Evolutionary conservation across 2,797 vertebrate genomes (phyloP), one percentile per base, ranked within the genome.

Genomic region (Dipus sagitta): DNA sequence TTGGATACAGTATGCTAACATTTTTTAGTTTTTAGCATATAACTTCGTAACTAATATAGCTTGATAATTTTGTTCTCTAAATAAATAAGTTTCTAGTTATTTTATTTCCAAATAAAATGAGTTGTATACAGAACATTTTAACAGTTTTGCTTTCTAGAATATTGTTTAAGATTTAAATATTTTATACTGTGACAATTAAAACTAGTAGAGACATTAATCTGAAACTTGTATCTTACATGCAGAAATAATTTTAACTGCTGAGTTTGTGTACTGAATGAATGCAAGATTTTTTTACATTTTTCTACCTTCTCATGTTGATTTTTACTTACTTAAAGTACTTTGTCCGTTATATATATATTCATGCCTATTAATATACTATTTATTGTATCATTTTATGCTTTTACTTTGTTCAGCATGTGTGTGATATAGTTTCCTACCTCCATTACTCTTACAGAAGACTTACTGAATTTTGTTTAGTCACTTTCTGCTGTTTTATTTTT

Each of bases 231-330:
- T 71, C 75, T 80, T 86, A 82, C 76, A 86, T 28, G 54, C 13
- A 58, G 54, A 58, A 58, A 58, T 17, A 91, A 30, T 68, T 81
- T 90, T 54, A 91, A 54, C 26, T 82, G 47, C 81, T 54, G 68
- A 77, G 47, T 82, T 86, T 68, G 21, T 26, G 11, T 88, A 74
- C 68, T 21, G 24, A 81, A 64, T 52, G 68, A n/a, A 85, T 83
- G 82, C 32, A 78, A 52, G n/a, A 72, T 94, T 86, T 72, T 72
- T 75, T 92, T 87, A 92, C 4, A 86, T 81, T 92, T 52, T 21
- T 81, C 11, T 72, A 11, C 82, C 21, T 67, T 90, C 34, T 85
- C 7, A 9, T 84, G 14, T 74, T 72, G 5, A 60, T 20, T 77
- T 81, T 58, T 58, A 58, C 54, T 60, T 68, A 77, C 12, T 82